A percentile compares a stretch with the other conserved stretches of the same genome.
Conservation (phyloP, 2,888 invertebrate species). For the Drosophila barbarae region DNA sequence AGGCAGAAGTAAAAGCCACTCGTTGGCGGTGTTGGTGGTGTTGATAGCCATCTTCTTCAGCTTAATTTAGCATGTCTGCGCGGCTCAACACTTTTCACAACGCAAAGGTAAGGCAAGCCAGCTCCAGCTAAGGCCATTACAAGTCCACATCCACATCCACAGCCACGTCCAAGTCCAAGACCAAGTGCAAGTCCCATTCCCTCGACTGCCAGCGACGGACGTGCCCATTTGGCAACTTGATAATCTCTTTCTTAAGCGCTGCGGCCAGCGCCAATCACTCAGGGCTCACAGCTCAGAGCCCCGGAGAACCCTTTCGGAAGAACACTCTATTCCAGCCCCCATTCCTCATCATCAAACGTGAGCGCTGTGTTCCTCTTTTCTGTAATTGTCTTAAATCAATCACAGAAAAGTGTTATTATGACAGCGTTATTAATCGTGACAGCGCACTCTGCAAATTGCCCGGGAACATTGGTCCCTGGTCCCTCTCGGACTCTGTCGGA, state of each 20-base stretch:
- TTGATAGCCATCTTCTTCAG: conserved; percentile 75
- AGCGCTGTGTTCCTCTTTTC: conserved; percentile 73
- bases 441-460: conserved; percentile 64
- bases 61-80: conserved; percentile 74
- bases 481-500: conserved; percentile 30
- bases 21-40: conserved; percentile 59
- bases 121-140: conserved; percentile 15
- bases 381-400: conserved; percentile 74
- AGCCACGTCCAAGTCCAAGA: neutral
- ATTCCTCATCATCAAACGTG: conserved; percentile 61
- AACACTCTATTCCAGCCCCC: conserved; percentile 32
- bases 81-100: conserved; percentile 70
- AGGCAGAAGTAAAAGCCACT: conserved; percentile 29
- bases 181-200: conserved; percentile 32
- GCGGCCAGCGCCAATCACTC: conserved; percentile 70
- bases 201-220: conserved; percentile 49
- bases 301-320: conserved; percentile 10
- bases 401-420: conserved; percentile 74
- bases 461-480: conserved; percentile 12
- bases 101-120: neutral
- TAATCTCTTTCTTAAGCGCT: conserved; percentile 72
- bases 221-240: conserved; percentile 75
- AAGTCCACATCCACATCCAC: conserved; percentile 4
- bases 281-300: conserved; percentile 45
- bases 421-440: conserved; percentile 75